These are phyloP conservation scores for Knipowitschia caucasica DNA, from an alignment of 2,797 vertebrate species.

Conservation along the genomic window DNA sequence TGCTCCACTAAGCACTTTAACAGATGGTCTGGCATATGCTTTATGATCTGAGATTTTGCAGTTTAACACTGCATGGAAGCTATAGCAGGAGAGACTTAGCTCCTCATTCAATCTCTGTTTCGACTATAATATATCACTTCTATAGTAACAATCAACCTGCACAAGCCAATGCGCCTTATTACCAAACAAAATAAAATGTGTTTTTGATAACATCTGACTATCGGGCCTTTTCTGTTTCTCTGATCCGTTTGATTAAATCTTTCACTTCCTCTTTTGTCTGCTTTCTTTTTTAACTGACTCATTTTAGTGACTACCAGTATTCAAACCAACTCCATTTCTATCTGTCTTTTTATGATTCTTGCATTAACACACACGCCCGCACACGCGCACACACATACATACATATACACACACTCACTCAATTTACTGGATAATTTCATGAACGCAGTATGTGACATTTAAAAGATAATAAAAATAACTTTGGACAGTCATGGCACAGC, in stretches of 20 bases:
- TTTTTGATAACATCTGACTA: conserved; percentile 20
- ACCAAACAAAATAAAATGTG: neutral
- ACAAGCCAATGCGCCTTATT: conserved; percentile 40
- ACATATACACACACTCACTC: neutral
- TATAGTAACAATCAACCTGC: conserved; percentile 40
- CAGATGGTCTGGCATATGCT: conserved; percentile 76
- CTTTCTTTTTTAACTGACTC: conserved; percentile 52
- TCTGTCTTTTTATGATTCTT: conserved; percentile 14
- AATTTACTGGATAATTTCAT: conserved; percentile 15
- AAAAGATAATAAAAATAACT: conserved; percentile 19
- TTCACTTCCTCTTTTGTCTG: conserved; percentile 41
- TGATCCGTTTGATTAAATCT: conserved; percentile 37
- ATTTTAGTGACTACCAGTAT: conserved; percentile 26
- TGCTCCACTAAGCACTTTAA: conserved; percentile 68
- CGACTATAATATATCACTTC: conserved; percentile 41
- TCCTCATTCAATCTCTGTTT: conserved; percentile 56
- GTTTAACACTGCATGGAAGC: conserved; percentile 64
- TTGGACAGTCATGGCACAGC: conserved; percentile 4
- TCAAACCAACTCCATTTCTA: conserved; percentile 15
- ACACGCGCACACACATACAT: no score
- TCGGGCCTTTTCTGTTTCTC: conserved; percentile 30
- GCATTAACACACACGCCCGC: neutral
- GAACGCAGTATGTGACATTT: conserved; percentile 32
- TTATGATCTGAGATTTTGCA: conserved; percentile 72
- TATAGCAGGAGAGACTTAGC: conserved; percentile 41